phyloP scores from a whole-genome alignment of 2,113 vertebrate species.

The Furnarius figulus region DNA sequence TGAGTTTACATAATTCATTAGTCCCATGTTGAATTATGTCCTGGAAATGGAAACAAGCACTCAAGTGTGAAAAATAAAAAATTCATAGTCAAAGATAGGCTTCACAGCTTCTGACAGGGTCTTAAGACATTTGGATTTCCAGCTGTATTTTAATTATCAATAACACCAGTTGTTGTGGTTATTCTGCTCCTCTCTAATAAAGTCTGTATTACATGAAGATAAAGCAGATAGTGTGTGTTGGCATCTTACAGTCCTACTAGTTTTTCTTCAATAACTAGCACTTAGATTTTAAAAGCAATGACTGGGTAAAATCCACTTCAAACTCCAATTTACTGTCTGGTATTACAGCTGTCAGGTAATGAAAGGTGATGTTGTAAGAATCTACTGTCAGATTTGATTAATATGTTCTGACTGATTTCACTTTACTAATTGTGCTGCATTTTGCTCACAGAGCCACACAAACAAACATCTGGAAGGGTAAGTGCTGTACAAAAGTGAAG shows the following conservation, averaged over 20 bases:
- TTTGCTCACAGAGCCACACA: background rate
- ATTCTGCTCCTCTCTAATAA: background rate
- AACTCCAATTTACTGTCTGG: background rate
- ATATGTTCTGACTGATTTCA: background rate
- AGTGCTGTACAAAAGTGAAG: background rate
- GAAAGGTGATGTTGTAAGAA: background rate
- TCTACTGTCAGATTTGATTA: background rate
- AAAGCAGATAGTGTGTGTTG: background rate
- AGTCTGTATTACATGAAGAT: background rate
- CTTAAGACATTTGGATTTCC: background rate
- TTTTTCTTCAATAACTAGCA: background rate
- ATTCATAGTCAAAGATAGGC: slow-evolving; percentile 36
- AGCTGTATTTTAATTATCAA: background rate
- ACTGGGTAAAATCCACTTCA: background rate
- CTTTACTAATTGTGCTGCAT: background rate
- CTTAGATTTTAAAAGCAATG: background rate
- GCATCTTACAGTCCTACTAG: background rate
- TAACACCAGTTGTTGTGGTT: background rate
- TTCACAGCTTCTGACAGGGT: background rate
- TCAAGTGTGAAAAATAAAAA: slow-evolving; percentile 69
- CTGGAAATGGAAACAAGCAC: slow-evolving; percentile 65
- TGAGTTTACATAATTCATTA: slow-evolving; percentile 75
- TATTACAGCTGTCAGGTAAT: background rate
- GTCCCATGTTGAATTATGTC: slow-evolving; percentile 53
- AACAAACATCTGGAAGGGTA: background rate